Evolutionary conservation across 1,140 invertebrate genomes (phyloP).

Genomic region (Lepidurus couesii): DNA sequence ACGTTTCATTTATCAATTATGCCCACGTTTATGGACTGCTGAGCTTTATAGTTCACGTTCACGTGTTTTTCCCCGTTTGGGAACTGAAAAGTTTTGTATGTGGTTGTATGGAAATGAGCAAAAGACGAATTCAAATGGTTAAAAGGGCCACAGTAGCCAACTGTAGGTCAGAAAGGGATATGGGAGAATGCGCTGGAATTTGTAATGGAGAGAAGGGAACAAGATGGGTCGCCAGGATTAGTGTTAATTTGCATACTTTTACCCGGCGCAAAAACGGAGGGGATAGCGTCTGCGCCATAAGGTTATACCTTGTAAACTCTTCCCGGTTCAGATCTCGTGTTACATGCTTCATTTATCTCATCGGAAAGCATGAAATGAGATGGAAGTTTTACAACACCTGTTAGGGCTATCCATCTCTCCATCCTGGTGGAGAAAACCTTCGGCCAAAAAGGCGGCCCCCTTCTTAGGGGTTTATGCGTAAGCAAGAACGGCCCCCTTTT

Average conservation of each 20-base stretch:
- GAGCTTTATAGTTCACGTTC: not conserved
- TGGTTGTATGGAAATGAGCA: not conserved
- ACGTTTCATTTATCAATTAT: slow-evolving; percentile 20
- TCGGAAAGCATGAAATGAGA: slow-evolving; percentile 11
- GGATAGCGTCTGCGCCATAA: not conserved
- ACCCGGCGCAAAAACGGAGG: not conserved
- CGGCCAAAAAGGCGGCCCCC: not conserved
- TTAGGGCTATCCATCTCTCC: slow-evolving; percentile 11
- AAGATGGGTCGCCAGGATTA: not conserved
- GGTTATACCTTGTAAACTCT: not conserved
- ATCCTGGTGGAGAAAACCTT: not conserved
- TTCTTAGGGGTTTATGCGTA: not conserved
- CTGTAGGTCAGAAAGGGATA: not conserved
- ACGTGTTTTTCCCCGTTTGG: not conserved
- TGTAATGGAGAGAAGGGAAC: not conserved
- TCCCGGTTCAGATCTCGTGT: not conserved
- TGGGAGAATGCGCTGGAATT: not conserved
- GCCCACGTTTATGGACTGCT: not conserved
- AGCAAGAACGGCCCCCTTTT: not conserved
- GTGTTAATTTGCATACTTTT: not conserved
- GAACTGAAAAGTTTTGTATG: not conserved
- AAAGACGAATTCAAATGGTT: not conserved
- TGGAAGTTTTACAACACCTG: slow-evolving; percentile 13
- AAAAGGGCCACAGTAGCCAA: not conserved
- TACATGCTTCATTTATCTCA: slow-evolving; percentile 4